Evolutionary conservation across 92 coral and sea anemone genomes (phyloP), one percentile per base, ranked within the genome.

Genomic region (Porites cylindrica): DNA sequence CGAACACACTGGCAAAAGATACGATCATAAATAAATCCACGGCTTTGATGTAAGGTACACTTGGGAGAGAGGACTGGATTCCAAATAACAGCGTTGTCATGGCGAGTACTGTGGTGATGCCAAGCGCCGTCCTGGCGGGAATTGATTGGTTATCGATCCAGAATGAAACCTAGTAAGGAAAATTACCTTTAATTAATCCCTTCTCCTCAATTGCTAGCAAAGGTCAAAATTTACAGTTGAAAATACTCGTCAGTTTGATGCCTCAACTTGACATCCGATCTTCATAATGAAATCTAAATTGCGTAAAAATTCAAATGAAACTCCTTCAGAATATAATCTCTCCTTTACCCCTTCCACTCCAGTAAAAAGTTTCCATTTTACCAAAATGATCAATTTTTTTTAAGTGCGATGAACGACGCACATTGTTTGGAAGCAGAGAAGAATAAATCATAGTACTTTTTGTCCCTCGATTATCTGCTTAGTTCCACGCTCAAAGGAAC

Each of bases 91-190:
- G 84, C 19, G 94, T 91, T 68, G 94, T 89, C 92, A 89, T 89
- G 58, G 94, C 92, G 51, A 91, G 86, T 65, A 91, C 94, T 29
- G 94, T 91, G 23, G 94, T 91, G n/a, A 91, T 91, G 21, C 94
- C 94, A 58, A 91, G 89, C n/a, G 94, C 94, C 29, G 91, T 90
- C 56, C 94, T 88, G 43, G 94, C 94, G 29, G 94, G 94, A 60
- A 91, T 91, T 51, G 94, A 91, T 50, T 89, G 77, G 61, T 90
- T 70, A 71, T 91, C 94, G 50, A 91, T 86, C 94, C 94, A 91
- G 88, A 91, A 91, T 20, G 94, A 91, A 10, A 91, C 84, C 94
- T 88, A 61, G 6, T 50, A 51, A 21, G 17, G 52, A 72, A 32
- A 24, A 52, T 8, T 19, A 51, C 26, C 11, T 1, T n/a, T 1